Percentiles rank a stretch among this genome's conserved stretches.
These are phyloP conservation scores for Heteromormyrus szaboi DNA, from an alignment of 2,797 vertebrate genomes.

Conservation along the genomic window DNA sequence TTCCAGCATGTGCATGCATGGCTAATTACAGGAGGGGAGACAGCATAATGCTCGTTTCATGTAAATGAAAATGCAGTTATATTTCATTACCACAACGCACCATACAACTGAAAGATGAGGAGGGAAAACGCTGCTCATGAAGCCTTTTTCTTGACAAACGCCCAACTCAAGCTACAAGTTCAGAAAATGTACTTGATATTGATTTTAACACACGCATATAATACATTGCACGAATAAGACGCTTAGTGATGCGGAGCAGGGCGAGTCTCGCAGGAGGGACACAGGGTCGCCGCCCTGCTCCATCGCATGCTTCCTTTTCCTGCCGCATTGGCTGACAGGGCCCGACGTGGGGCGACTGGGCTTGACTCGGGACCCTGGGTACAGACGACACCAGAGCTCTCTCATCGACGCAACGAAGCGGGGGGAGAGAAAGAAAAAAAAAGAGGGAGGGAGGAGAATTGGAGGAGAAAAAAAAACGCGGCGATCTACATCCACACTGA, in stretches of 20 bases:
- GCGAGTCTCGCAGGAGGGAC: not conserved
- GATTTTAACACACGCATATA: not conserved
- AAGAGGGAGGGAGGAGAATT: not conserved
- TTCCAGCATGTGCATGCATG: not conserved
- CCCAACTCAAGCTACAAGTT: not conserved
- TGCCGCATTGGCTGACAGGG: conserved; percentile 5
- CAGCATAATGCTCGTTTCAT: not conserved
- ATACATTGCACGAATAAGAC: not conserved
- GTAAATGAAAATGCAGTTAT: not conserved
- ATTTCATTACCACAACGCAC: not conserved
- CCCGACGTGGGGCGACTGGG: not conserved
- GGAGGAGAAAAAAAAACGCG: not conserved
- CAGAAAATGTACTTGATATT: not conserved
- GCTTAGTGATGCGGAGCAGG: not conserved
- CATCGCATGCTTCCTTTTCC: not conserved
- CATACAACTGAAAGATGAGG: not conserved
- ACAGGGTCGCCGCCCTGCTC: not conserved
- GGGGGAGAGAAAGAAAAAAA: not conserved
- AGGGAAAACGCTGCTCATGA: not conserved
- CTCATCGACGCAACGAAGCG: not conserved
- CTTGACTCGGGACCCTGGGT: not conserved
- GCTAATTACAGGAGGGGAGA: not conserved
- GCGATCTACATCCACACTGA: not conserved
- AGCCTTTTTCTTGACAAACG: not conserved
- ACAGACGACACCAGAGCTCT: not conserved